Evolutionary conservation across 2,888 invertebrate species (phyloP).

Genomic region (Agrochola lota): DNA sequence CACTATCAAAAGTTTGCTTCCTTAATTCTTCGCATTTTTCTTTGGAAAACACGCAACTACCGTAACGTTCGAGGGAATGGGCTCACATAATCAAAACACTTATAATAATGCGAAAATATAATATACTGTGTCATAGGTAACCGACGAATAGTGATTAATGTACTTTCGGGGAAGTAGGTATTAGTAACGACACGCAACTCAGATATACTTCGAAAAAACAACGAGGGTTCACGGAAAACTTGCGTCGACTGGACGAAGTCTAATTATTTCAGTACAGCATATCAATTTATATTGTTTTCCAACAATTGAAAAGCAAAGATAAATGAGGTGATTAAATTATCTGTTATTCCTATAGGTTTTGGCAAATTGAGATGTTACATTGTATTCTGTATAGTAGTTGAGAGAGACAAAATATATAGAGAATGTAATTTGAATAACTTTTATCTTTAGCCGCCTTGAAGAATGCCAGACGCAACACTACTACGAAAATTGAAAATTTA

Average conservation of each 20-base stretch:
- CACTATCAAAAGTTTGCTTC: not conserved
- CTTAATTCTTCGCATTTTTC: not conserved
- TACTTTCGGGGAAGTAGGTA: not conserved
- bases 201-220: not conserved
- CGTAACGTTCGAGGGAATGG: not conserved
- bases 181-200: constrained; percentile 10
- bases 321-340: too few species aligned
- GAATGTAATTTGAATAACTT: not conserved
- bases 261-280: not conserved
- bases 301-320: not conserved
- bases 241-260: too few species aligned
- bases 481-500: not conserved
- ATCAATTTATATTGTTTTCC: not conserved
- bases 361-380: not conserved
- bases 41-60: not conserved
- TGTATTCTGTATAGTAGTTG: not conserved
- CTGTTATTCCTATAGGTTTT: not conserved
- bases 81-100: not conserved
- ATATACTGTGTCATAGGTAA: not conserved
- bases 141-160: not conserved
- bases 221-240: not conserved
- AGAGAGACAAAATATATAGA: not conserved
- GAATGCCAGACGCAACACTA: not conserved
- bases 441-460: not conserved
- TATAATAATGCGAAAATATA: constrained; percentile 3